Base-by-base conservation (phyloP, 1,140 invertebrate genomes). In the Yoshiicerus persimilis region DNA sequence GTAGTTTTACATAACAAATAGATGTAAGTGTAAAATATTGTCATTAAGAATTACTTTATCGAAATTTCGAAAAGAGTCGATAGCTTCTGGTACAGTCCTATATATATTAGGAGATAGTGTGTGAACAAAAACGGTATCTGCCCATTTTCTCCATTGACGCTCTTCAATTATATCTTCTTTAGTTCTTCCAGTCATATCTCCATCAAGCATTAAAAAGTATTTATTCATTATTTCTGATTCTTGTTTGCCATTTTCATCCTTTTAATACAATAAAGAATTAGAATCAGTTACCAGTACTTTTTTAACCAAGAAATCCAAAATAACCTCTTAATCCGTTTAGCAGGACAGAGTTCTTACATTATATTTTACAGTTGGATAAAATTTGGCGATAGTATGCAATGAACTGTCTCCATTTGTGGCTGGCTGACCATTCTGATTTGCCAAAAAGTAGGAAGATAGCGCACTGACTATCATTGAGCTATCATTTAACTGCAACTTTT, bases 61-160 rank as follows among this genome's bases (percentile, higher is more conserved):
- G 93, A 99, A 99, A 95, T 97, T 98, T 89, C 96, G 95, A 92
- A 99, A 99, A 0, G 98, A 96, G 92, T 98, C 95, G 25, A 98
- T 92, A 0, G 98, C 94, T 94, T 99, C 99, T 5, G 92, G 64
- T 10, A 91, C 4, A 4, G 89, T 88, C 4, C 89, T 39, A 92
- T 99, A 99, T 83, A 99, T 97, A 93, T 99, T 99, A 13, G 99
- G 99, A 4, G 98, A 99, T 64, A 99, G 93, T 0, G 95, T 95
- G 92, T 99, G 98, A 1, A 99, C 97, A 11, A 99, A 94, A 77
- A 96, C 95, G 80, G 95, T 94, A 92, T 99, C 99, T 0, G 96
- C 96, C 99, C 99, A 99, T 91, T 96, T 95, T 88, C 99, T 94
- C 98, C 98, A 99, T 92, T 98, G 96, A 84, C 97, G 94, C 93